Evolutionary conservation across 1,140 invertebrate genomes (phyloP).

Genomic region (Coptotermes formosanus): DNA sequence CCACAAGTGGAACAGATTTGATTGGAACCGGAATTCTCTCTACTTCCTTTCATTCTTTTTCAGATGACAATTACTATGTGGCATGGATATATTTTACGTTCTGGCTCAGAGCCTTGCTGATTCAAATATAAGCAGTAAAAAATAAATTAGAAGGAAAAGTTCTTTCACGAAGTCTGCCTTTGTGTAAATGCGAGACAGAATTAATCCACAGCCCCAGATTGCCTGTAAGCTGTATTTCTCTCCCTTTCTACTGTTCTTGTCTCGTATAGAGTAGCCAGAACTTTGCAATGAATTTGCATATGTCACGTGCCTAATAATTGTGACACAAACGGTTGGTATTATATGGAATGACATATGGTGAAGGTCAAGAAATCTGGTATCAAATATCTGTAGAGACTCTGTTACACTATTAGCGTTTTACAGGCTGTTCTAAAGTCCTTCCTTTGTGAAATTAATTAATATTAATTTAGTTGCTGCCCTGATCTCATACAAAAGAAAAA

Average conservation of each 20-base stretch:
- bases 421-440: too few relatives aligned
- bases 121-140: background rate
- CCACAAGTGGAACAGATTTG: background rate
- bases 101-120: background rate
- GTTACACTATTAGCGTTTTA: too few relatives aligned
- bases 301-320: background rate
- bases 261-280: background rate
- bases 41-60: background rate
- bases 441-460: too few relatives aligned
- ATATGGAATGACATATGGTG: background rate
- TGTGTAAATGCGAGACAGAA: background rate
- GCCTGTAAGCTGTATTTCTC: background rate
- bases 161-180: background rate
- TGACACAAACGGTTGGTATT: background rate
- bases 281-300: background rate
- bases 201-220: background rate
- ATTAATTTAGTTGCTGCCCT: too few relatives aligned
- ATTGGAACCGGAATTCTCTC: background rate
- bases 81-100: background rate
- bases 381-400: background rate
- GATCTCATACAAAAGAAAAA: too few relatives aligned
- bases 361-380: background rate
- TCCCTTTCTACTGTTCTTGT: background rate
- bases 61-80: background rate
- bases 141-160: background rate